Evolutionary conservation across 2,113 vertebrate genomes (phyloP).

Genomic region (Mormyrus iriodes): DNA sequence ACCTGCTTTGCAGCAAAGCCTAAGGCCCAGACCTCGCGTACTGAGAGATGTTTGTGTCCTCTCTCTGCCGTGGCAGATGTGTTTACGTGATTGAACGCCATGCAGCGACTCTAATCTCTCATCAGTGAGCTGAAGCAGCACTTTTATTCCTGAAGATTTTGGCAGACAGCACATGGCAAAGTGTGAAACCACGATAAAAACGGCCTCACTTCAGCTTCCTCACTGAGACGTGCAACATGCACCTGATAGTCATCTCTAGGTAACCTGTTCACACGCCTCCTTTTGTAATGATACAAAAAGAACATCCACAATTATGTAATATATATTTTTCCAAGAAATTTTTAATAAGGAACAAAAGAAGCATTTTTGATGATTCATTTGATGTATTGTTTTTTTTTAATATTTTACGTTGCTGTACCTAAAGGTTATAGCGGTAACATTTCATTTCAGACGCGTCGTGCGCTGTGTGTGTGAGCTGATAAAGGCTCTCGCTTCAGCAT

Average conservation of each 20-base stretch:
- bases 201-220: not conserved
- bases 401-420: not conserved
- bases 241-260: slow-evolving; percentile 42
- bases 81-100: slow-evolving; percentile 48
- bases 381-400: not conserved
- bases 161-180: slow-evolving; percentile 25
- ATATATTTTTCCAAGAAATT: not conserved
- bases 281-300: not conserved
- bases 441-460: not conserved
- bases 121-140: slow-evolving; percentile 47
- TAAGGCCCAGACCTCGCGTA: not conserved
- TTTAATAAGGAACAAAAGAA: not conserved
- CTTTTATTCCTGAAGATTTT: slow-evolving; percentile 34
- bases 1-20: not conserved
- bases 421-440: not conserved
- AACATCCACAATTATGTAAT: not conserved
- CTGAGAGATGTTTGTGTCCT: not conserved
- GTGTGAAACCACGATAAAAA: slow-evolving; percentile 28
- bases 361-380: slow-evolving; percentile 2
- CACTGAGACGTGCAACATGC: slow-evolving; percentile 17
- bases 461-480: not conserved
- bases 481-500: not conserved
- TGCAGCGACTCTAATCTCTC: slow-evolving; percentile 57
- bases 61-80: slow-evolving; percentile 37
- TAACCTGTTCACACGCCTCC: slow-evolving; percentile 30